phyloP scores from a whole-genome alignment of 2,113 vertebrate genomes.

The Trogon surrucura region DNA sequence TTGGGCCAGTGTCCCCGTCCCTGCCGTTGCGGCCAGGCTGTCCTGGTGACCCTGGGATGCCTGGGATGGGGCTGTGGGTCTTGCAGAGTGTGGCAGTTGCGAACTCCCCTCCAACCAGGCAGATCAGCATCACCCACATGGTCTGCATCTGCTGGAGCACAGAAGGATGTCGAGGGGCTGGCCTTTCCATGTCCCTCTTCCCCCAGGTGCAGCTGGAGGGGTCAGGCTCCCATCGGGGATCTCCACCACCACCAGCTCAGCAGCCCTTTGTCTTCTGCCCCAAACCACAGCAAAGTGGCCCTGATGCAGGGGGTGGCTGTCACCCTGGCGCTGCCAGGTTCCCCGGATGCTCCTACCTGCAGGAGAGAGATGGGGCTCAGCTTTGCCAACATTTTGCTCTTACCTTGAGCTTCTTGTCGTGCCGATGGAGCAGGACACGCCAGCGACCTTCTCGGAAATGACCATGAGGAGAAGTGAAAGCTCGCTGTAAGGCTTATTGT shows the following conservation, averaged over 20 bases:
- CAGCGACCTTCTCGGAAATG: background rate
- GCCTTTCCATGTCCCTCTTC: background rate
- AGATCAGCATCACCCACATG: background rate
- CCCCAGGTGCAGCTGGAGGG: background rate
- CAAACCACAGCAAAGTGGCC: background rate
- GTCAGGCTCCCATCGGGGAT: background rate
- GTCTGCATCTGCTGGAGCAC: conserved; percentile 17
- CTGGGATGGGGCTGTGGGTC: conserved; percentile 58
- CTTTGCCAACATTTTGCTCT: background rate
- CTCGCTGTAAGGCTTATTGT: background rate
- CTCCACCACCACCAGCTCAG: background rate
- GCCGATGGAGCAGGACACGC: background rate
- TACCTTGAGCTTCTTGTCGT: background rate
- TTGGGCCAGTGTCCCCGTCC: conserved; percentile 76
- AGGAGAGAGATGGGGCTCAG: background rate
- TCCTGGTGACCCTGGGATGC: conserved; percentile 82
- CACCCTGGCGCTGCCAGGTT: background rate
- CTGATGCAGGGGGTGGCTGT: background rate
- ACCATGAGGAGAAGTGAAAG: background rate
- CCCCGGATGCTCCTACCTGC: rapidly evolving
- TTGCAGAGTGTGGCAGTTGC: conserved; percentile 53
- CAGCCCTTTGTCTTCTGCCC: background rate
- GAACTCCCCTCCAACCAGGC: conserved; percentile 18
- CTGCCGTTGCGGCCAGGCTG: conserved; percentile 75
- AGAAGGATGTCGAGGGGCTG: background rate